Conservation (phyloP, 2,888 invertebrate species). For the Spatulosminthurus flaviceps region DNA sequence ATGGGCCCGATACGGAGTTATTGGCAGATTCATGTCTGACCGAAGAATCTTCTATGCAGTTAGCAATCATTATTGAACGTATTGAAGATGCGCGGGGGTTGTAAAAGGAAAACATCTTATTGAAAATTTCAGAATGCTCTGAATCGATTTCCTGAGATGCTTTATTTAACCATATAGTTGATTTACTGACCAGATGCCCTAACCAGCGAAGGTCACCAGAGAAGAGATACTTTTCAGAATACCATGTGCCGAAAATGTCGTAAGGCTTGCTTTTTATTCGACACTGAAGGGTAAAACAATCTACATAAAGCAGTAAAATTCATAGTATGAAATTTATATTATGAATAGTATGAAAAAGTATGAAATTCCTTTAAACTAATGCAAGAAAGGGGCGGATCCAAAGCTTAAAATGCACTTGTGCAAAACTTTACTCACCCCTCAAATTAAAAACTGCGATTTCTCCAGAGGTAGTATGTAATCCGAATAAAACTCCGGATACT, state of each 20-base stretch:
- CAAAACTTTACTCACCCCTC: conserved; percentile 72
- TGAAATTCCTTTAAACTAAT: too few relatives aligned
- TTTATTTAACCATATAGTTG: conserved; percentile 82
- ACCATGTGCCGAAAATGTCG: conserved; percentile 89
- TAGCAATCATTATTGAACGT: conserved; percentile 79
- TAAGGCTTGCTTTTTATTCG: conserved; percentile 83
- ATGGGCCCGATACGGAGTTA: background rate
- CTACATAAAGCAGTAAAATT: conserved; percentile 66
- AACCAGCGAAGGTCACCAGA: conserved; percentile 85
- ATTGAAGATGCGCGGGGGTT: conserved; percentile 83
- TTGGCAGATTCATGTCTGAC: background rate
- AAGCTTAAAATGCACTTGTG: too few relatives aligned
- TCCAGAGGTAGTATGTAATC: conserved; percentile 80
- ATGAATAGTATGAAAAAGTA: too few relatives aligned
- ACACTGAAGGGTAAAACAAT: conserved; percentile 72
- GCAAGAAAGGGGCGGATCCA: too few relatives aligned
- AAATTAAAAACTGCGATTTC: conserved; percentile 88
- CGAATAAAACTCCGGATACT: conserved; percentile 86
- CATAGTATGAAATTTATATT: too few relatives aligned
- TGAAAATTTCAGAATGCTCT: conserved; percentile 81
- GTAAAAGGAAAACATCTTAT: conserved; percentile 76
- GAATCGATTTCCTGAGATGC: conserved; percentile 82
- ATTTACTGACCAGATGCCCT: conserved; percentile 77
- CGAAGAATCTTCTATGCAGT: conserved; percentile 70
- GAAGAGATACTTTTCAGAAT: conserved; percentile 80